Conservation (phyloP, 2,113 vertebrate species). For the Muntiacus muntjak region DNA sequence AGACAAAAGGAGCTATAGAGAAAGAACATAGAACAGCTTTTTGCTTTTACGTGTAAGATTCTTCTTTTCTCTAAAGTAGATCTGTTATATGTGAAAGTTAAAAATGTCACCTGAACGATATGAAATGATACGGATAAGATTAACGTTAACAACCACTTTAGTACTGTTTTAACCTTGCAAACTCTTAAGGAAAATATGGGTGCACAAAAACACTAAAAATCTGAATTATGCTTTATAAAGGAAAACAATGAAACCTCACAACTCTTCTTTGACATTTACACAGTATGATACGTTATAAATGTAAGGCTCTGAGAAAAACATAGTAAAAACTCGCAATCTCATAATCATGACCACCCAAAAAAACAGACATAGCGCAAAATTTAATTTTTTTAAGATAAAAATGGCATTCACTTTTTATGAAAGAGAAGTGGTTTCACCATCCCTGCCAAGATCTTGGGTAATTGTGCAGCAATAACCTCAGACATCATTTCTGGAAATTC, state of each 20-base stretch:
- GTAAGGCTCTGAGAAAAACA: constrained; percentile 72
- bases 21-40: constrained; percentile 48
- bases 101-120: constrained; percentile 61
- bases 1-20: constrained; percentile 55
- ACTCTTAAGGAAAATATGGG: constrained; percentile 70
- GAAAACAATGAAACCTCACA: constrained; percentile 69
- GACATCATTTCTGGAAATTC: constrained; percentile 99
- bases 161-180: constrained; percentile 54
- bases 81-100: constrained; percentile 50
- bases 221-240: constrained; percentile 63
- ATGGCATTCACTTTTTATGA: constrained; percentile 90
- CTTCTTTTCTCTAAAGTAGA: constrained; percentile 27
- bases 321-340: constrained; percentile 65
- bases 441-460: constrained; percentile 97
- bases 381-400: constrained; percentile 70
- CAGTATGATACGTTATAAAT: constrained; percentile 73
- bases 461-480: constrained; percentile 96
- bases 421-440: constrained; percentile 98
- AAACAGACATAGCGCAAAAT: constrained; percentile 52
- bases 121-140: constrained; percentile 69
- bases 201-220: constrained; percentile 73
- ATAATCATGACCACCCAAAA: constrained; percentile 30
- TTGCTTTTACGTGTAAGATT: constrained; percentile 35
- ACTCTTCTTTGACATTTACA: constrained; percentile 72
- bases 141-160: constrained; percentile 38